phyloP scores from a whole-genome alignment of 2,797 vertebrate species.

The Neostethus bicornis region DNA sequence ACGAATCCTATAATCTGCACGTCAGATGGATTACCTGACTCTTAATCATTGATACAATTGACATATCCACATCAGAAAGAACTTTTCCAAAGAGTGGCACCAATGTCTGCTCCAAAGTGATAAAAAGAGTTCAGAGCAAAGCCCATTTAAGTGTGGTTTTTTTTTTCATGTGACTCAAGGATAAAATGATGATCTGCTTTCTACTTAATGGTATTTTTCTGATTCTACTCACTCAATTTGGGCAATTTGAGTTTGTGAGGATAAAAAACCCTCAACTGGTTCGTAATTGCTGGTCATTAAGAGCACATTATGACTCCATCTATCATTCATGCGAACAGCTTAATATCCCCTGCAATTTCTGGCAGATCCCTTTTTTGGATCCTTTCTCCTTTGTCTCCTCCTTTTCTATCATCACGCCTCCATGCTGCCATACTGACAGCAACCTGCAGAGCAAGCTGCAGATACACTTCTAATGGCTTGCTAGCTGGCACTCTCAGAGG shows the following conservation, averaged over 20 bases:
- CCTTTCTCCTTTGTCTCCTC: neutral
- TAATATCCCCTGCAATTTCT: constrained; percentile 43
- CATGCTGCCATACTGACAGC: constrained; percentile 48
- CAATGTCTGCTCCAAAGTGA: constrained; percentile 60
- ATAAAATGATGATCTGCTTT: constrained; percentile 24
- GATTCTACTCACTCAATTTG: constrained; percentile 27
- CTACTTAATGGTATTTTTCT: constrained; percentile 15
- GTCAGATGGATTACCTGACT: constrained; percentile 68
- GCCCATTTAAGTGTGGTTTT: constrained; percentile 28
- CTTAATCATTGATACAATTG: constrained; percentile 68
- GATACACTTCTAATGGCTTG: constrained; percentile 24
- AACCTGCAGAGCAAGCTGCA: constrained; percentile 56
- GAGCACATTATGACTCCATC: constrained; percentile 49
- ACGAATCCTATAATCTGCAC: constrained; percentile 68
- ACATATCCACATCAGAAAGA: constrained; percentile 57
- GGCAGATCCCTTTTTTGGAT: constrained; percentile 36
- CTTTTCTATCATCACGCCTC: constrained; percentile 33
- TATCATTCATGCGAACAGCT: constrained; percentile 51
- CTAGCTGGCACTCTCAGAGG: constrained; percentile 38
- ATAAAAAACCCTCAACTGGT: constrained; percentile 28
- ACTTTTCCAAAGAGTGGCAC: constrained; percentile 19
- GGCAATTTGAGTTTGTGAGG: constrained; percentile 19
- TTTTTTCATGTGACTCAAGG: constrained; percentile 13
- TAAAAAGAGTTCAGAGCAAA: constrained; percentile 53
- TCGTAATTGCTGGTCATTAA: constrained; percentile 44